Base-by-base conservation (phyloP, 2,113 vertebrate genomes). In the Chrysemys picta region DNA sequence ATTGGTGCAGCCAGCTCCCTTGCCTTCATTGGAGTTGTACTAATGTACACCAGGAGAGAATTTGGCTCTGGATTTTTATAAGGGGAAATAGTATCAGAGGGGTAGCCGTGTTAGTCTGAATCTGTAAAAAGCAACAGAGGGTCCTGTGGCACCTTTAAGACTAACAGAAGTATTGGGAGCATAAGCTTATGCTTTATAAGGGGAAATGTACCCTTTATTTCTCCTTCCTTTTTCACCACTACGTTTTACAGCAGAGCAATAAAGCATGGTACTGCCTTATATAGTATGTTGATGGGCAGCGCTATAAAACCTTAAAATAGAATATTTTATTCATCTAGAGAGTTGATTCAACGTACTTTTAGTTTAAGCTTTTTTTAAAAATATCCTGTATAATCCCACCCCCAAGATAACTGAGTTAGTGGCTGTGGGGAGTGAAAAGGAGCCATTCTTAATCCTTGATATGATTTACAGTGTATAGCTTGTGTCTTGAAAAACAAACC, bases 271-370 rank as follows among this genome's bases (percentile, higher is more conserved):
- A 31, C 54, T 75, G 25, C 7, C 22, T 8, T 49, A 65, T 35
- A 13, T 83, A 13, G 8, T 6, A 65, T 38, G 19, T 5, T 84
- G 49, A 57, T 65, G 45, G 29, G 11, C 29, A 69, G 10, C 38
- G 49, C 80, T 24, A 50, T 76, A 65, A 87, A 91, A n/a, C 16
- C 5, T 57, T 29, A 10, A 17, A 45, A 38, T 42, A 42, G 24
- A 53, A 27, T 38, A 49, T 16, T 22, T 53, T 25, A 50, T 50
- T 10, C 19, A n/a, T 22, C 80, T 38, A 2, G 54, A 35, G 4
- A 22, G 5, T 38, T 56, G 27, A 12, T 85, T 88, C 6, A 35
- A 10, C 8, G 12, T 0, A 0, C 24, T 31, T 5, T 59, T 59
- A 82, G 4, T 22, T 35, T 83, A 47, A 17, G 0, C 4, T 14